Evolutionary conservation across 2,113 vertebrate genomes (phyloP), one percentile per base, ranked within the genome.

Genomic region (Mustelus asterias): DNA sequence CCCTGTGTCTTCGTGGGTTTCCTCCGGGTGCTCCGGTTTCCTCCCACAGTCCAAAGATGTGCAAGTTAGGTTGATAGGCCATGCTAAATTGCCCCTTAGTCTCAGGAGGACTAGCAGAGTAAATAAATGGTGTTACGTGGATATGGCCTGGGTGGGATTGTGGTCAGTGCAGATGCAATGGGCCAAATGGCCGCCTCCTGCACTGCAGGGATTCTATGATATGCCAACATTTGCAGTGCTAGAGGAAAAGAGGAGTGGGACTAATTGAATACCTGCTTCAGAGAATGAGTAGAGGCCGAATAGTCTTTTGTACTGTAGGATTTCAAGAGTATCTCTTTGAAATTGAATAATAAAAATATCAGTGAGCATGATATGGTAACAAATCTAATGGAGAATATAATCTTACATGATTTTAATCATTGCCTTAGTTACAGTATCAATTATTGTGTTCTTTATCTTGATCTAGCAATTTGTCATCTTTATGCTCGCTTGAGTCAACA

Each of bases 381-480:
- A 33, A 60, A 90, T 26, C 48, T 26, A 90, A 58, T 89, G 24
- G 86, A 60, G 54, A 90, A 90, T 90, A 90, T 90, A 58, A 14
- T 29, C 58, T n/a, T 63, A 13, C 13, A 60, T 54, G 3, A 29
- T 60, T 88, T 88, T 54, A 54, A 65, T 93, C 86, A 41, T 95
- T 95, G 48, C 24, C 24, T 33, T 54, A 54, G 24, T 88, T 58
- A 29, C 8, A 10, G 86, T 58, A 26, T 58, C 86, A 58, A 10
- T 89, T 41, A 24, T 29, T 95, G 67, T 95, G 69, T 70, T 95
- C 92, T 94, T 94, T 67, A 94, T 70, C 92, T 41, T 69, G 41
- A 89, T 89, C 24, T 89, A 11, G 48, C 8, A 58, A 48, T 44
- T 58, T 85, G 90, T 70, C 65, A 72, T 37, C 70, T 41, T 70